These are phyloP conservation scores for Morelia viridis DNA, from an alignment of 2,797 vertebrate genomes.

Conservation along the genomic window DNA sequence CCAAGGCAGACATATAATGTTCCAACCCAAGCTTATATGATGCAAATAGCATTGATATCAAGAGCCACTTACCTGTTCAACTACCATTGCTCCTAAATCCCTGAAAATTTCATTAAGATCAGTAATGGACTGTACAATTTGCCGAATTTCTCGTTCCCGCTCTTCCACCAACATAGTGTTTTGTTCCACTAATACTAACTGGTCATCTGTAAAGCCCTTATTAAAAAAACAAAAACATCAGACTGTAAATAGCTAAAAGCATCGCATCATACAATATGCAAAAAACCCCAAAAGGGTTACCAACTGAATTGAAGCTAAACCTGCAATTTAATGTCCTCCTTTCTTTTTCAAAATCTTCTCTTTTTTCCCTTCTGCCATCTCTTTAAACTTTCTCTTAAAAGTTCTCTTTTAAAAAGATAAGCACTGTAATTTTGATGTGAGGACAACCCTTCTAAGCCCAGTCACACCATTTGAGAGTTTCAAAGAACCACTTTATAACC, in stretches of 20 bases:
- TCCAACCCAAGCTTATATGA: not conserved
- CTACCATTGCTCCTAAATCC: slow-evolving; percentile 89
- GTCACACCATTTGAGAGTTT: not conserved
- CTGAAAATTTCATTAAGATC: slow-evolving; percentile 97
- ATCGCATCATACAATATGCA: not conserved
- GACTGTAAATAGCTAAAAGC: not conserved
- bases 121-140: slow-evolving; percentile 94
- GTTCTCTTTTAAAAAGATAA: not conserved
- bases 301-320: not conserved
- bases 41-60: not conserved
- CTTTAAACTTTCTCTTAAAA: not conserved
- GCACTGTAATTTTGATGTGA: not conserved
- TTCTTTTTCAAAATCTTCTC: not conserved
- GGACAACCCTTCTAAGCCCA: not conserved
- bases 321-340: not conserved
- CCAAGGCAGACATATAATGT: not conserved
- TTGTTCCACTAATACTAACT: slow-evolving; percentile 88
- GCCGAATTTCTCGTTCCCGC: slow-evolving; percentile 89
- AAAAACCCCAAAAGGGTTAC: not conserved
- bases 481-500: not conserved
- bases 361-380: not conserved
- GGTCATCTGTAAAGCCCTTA: slow-evolving; percentile 93
- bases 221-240: not conserved
- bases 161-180: slow-evolving; percentile 93
- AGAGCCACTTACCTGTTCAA: slow-evolving; percentile 74